Percentiles rank a stretch among this genome's conserved stretches.
Conservation (phyloP, 1,140 invertebrate species). For the Cotesia glomerata region DNA sequence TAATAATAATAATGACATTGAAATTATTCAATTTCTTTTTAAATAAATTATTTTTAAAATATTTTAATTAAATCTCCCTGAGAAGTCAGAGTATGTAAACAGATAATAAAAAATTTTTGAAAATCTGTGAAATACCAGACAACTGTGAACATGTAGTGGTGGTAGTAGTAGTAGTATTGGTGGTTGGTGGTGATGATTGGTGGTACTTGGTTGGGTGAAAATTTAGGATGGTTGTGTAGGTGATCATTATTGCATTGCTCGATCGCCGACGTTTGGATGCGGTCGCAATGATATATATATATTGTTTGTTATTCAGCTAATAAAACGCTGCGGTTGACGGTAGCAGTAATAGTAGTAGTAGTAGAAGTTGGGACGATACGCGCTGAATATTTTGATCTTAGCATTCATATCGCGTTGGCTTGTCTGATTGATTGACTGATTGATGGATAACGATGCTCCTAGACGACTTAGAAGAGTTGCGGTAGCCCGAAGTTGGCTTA, state of each 20-base stretch:
- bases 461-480: conserved; percentile 45
- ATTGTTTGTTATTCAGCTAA: conserved; percentile 48
- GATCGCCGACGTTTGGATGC: conserved; percentile 54
- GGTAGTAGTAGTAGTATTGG: conserved; percentile 20
- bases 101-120: conserved; percentile 56
- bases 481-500: conserved; percentile 50
- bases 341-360: conserved; percentile 43
- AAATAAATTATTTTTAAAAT: background rate
- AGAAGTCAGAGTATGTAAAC: conserved; percentile 35
- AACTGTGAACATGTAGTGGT: conserved; percentile 63
- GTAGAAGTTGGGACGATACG: conserved; percentile 43
- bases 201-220: conserved; percentile 52
- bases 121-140: conserved; percentile 63
- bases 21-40: background rate
- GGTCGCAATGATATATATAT: conserved; percentile 37
- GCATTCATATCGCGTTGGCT: conserved; percentile 52
- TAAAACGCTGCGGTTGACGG: conserved; percentile 59
- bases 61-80: conserved; percentile 10
- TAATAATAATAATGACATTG: no score
- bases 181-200: conserved; percentile 31
- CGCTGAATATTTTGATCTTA: conserved; percentile 27
- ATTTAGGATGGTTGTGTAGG: conserved; percentile 60
- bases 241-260: conserved; percentile 61
- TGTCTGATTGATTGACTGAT: conserved; percentile 33
- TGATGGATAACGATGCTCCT: conserved; percentile 55